These are phyloP conservation scores for Lacerta viridis DNA, from an alignment of 2,797 vertebrate genomes.

Conservation along the genomic window DNA sequence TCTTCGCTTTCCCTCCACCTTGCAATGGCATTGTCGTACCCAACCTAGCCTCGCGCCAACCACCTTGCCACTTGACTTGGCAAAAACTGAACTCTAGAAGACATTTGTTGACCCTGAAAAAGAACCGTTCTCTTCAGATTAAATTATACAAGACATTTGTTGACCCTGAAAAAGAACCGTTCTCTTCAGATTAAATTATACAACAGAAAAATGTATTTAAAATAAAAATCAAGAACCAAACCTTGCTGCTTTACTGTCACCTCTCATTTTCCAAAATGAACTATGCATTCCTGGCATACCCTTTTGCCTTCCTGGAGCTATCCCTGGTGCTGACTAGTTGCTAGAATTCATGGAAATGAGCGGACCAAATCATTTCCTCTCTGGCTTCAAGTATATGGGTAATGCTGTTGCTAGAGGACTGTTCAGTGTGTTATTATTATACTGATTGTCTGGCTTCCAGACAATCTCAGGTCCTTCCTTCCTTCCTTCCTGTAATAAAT, in stretches of 20 bases:
- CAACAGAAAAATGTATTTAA: too few species aligned
- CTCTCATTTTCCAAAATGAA: neutral
- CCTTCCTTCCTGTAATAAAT: too few species aligned
- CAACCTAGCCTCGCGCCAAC: neutral
- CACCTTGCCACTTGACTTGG: neutral
- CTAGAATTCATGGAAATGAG: neutral
- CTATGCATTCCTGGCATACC: neutral
- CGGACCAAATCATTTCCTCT: neutral
- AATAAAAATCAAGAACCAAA: too few species aligned
- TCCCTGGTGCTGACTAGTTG: slow-evolving; percentile 16
- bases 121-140: neutral
- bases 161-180: neutral
- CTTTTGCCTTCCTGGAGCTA: neutral
- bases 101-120: neutral
- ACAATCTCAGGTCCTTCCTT: neutral
- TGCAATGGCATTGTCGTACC: neutral
- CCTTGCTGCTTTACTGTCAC: too few species aligned
- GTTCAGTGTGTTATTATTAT: too few species aligned
- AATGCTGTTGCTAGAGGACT: neutral
- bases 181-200: neutral
- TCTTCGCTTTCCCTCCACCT: neutral
- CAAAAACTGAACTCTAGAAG: neutral
- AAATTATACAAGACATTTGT: neutral
- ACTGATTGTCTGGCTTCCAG: neutral
- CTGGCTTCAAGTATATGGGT: neutral